Conservation (phyloP, 2,113 vertebrate genomes). For the Cranoglanis bouderius region DNA sequence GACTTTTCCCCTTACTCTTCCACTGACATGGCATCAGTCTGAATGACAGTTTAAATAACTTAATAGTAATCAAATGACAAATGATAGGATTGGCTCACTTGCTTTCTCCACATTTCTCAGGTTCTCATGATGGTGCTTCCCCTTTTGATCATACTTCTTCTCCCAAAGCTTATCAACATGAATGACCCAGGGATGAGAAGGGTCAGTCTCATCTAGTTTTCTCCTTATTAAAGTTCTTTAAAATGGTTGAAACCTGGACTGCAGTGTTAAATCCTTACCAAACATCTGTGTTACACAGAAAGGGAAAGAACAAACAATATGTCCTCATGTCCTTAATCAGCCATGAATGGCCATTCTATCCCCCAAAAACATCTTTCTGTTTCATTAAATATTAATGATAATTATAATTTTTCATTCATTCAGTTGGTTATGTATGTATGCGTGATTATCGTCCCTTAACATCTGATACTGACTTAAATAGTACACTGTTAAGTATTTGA, state of each 20-base stretch:
- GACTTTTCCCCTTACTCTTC: not conserved
- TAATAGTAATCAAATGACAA: not conserved
- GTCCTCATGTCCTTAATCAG: not conserved
- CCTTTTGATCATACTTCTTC: slow-evolving; percentile 82
- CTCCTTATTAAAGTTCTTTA: not conserved
- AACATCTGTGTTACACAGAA: not conserved
- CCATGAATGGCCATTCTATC: not conserved
- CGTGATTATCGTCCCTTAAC: not conserved
- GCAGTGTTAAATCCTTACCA: too few relatives aligned
- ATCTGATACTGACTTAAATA: not conserved
- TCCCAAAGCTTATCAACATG: slow-evolving; percentile 87
- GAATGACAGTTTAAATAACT: not conserved
- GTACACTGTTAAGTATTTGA: not conserved
- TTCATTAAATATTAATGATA: not conserved
- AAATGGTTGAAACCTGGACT: not conserved
- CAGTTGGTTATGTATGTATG: not conserved
- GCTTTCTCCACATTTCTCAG: slow-evolving; percentile 59
- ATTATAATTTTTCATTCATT: not conserved
- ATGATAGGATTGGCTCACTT: not conserved
- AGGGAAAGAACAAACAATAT: not conserved
- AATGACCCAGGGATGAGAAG: slow-evolving; percentile 87
- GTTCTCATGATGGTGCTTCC: slow-evolving; percentile 90
- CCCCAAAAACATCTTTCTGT: not conserved
- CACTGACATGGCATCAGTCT: not conserved
- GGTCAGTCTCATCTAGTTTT: slow-evolving; percentile 62